Evolutionary conservation across 35 echinoderm and acorn worm genomes (phyloP).

Genomic region (Stichopus chloronotus): DNA sequence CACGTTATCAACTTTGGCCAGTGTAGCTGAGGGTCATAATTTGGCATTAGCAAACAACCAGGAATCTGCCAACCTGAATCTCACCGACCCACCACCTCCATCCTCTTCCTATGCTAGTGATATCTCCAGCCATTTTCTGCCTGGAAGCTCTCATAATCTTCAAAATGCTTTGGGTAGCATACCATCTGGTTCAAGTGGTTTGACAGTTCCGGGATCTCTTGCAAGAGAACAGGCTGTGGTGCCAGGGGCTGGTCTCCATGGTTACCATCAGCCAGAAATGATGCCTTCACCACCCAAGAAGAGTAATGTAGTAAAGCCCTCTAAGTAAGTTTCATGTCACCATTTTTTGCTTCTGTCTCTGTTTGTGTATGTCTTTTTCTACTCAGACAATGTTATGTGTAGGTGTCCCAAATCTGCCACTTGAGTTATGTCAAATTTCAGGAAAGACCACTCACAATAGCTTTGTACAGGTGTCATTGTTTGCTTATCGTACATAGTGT

Average conservation of each 20-base stretch:
- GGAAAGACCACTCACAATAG: too few species aligned
- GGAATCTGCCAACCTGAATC: not conserved
- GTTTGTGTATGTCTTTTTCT: too few species aligned
- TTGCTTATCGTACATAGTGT: too few species aligned
- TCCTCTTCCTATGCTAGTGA: slow-evolving; percentile 11
- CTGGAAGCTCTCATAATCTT: slow-evolving; percentile 25
- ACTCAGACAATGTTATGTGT: too few species aligned
- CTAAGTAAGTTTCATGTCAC: slow-evolving; percentile 6
- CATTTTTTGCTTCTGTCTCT: not conserved
- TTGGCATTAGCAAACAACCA: slow-evolving; percentile 33
- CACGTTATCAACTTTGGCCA: slow-evolving; percentile 25
- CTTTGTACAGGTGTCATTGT: too few species aligned
- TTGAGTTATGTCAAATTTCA: too few species aligned
- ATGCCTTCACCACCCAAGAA: slow-evolving; percentile 36
- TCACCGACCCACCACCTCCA: not conserved
- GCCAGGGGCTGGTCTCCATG: slow-evolving; percentile 23
- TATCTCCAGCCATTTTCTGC: slow-evolving; percentile 29
- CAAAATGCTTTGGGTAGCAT: slow-evolving; percentile 14
- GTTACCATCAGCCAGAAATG: slow-evolving; percentile 33
- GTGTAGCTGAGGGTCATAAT: slow-evolving; percentile 38
- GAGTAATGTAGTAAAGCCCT: slow-evolving; percentile 1
- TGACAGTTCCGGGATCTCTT: slow-evolving; percentile 8
- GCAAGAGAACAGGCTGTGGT: not conserved
- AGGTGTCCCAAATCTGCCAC: too few species aligned
- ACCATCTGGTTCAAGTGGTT: slow-evolving; percentile 47